A percentile compares a stretch with the other conserved stretches of the same genome.
Evolutionary conservation across 2,797 vertebrate species (phyloP).

Genomic region (Anguilla obscura): DNA sequence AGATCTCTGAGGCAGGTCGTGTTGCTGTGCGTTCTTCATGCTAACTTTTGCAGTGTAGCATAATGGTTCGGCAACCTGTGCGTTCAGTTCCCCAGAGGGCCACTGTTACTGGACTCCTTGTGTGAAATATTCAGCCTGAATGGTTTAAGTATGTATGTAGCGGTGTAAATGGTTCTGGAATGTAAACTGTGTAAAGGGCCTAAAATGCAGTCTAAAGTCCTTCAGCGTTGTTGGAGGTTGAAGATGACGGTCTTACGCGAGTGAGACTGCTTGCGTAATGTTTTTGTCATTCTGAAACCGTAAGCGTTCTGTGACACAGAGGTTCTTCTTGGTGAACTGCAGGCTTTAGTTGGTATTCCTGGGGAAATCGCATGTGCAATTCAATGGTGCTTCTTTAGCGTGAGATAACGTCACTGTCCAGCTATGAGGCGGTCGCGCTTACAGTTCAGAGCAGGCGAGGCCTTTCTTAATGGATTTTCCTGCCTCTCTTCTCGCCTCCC

Average conservation of each 20-base stretch:
- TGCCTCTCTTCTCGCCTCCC: neutral
- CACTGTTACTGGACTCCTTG: neutral
- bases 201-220: neutral
- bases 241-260: neutral
- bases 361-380: neutral
- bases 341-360: neutral
- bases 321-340: neutral
- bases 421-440: neutral
- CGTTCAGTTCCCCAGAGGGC: neutral
- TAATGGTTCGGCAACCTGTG: neutral
- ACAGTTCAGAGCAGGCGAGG: neutral
- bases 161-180: neutral
- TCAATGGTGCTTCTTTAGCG: neutral
- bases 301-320: neutral
- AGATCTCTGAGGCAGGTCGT: neutral
- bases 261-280: neutral
- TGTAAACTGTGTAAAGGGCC: neutral
- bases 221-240: neutral
- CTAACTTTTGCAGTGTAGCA: too few species aligned
- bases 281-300: neutral
- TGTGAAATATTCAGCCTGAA: neutral
- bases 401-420: neutral
- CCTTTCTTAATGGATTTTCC: neutral
- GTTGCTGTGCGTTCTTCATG: neutral
- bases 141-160: neutral